A percentile compares a stretch with the other conserved stretches of the same genome.
Conservation (phyloP, 1,140 invertebrate genomes). For the Leptopilina clavipes region DNA sequence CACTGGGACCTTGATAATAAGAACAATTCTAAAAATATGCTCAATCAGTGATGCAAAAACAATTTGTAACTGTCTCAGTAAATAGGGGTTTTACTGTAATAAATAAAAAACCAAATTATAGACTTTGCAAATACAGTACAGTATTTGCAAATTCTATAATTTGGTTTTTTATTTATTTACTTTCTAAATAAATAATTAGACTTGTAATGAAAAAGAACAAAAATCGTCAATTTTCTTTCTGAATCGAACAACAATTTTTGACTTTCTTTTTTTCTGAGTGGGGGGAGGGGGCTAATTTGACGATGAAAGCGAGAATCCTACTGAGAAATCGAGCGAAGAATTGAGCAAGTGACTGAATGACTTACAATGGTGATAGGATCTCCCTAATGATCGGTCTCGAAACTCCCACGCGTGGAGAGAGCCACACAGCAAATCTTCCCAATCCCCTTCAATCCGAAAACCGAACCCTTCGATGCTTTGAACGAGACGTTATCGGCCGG, state of each 20-base stretch:
- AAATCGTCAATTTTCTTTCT: neutral
- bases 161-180: too few species aligned
- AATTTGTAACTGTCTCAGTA: too few species aligned
- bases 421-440: conserved; percentile 45
- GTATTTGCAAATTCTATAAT: too few species aligned
- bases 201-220: too few species aligned
- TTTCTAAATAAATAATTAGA: too few species aligned
- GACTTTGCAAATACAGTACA: too few species aligned
- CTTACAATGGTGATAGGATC: conserved; percentile 69
- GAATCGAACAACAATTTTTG: neutral
- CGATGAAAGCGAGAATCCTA: conserved; percentile 42
- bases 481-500: conserved; percentile 61
- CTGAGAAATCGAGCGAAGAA: conserved; percentile 58
- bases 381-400: conserved; percentile 71
- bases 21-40: too few species aligned
- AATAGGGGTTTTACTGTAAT: too few species aligned
- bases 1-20: too few species aligned
- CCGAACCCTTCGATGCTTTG: conserved; percentile 33
- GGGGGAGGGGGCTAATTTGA: neutral
- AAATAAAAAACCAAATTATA: too few species aligned
- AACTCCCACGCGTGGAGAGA: conserved; percentile 62
- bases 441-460: conserved; percentile 33
- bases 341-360: conserved; percentile 64
- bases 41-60: too few species aligned
- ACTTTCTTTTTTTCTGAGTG: too few species aligned